A percentile compares a stretch with the other conserved stretches of the same genome.
Evolutionary conservation across 2,113 vertebrate species (phyloP).

Genomic region (Gallinago jamesoni): DNA sequence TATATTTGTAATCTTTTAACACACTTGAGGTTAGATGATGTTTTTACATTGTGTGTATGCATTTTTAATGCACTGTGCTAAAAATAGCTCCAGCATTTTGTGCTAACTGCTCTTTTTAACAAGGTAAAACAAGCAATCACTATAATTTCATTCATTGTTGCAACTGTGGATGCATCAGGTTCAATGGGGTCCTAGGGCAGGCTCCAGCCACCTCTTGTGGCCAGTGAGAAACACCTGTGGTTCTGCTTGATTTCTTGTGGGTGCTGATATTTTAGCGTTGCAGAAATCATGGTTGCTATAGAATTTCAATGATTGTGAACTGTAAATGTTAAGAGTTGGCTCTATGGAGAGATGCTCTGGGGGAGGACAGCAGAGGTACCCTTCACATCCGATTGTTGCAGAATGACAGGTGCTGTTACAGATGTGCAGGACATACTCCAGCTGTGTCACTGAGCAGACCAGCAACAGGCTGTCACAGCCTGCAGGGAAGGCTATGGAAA

Average conservation of each 20-base stretch:
- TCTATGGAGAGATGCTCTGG: not conserved
- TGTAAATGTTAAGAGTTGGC: not conserved
- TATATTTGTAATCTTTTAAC: not conserved
- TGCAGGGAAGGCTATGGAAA: not conserved
- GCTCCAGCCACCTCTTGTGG: not conserved
- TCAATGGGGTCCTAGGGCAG: not conserved
- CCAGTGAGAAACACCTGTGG: not conserved
- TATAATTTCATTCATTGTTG: not conserved
- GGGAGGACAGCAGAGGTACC: not conserved
- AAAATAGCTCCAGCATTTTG: not conserved
- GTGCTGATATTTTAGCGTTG: not conserved
- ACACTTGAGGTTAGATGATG: not conserved
- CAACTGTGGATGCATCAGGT: not conserved
- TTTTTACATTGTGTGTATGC: not conserved
- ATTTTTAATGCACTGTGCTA: not conserved
- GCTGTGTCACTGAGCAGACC: not conserved
- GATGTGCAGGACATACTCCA: not conserved
- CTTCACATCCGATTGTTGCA: not conserved
- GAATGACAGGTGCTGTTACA: not conserved
- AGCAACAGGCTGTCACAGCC: not conserved
- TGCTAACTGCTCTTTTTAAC: not conserved
- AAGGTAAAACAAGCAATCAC: not conserved
- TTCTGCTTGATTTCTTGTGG: not conserved
- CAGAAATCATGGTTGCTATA: not conserved
- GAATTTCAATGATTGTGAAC: not conserved